Base-by-base conservation (phyloP, 1,140 invertebrate species). In the Triops longicaudatus region DNA sequence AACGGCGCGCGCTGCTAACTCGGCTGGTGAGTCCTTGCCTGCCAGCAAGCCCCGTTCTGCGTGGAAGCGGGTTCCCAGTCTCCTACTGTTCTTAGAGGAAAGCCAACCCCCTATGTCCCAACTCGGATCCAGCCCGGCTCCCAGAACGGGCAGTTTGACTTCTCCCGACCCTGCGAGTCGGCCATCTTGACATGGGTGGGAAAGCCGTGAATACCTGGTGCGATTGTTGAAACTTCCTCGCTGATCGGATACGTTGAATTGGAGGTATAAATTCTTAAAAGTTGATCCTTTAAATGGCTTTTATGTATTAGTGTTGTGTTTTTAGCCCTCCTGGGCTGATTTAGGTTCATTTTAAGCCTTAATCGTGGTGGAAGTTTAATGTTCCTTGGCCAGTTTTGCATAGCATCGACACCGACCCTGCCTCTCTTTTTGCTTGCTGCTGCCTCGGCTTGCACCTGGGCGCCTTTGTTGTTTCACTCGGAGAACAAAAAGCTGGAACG, bases 131-230 rank as follows among this genome's bases (percentile, higher is more conserved):
- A 63, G 22, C 5, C 50, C 50, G 50, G 22, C 7, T n/a, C 50
- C 50, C 17, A 22, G 17, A 63, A 6, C 50, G 22, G 50, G 50
- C 50, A 63, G 50, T 63, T 63, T 63, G 50, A 63, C 50, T 63
- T 63, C 50, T 63, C 50, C 50, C 50, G 50, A 63, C 50, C 50
- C 50, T 63, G 50, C 14, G 50, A 63, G 50, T 63, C 50, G 50
- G 50, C 50, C 50, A 63, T 63, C 50, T 63, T 63, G 50, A 63
- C 50, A 63, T 63, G 50, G 50, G 50, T 63, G 50, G 50, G 50
- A 63, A 63, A 63, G 50, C 50, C 22, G 50, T 63, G 50, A 63
- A 63, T 63, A 63, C 50, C 50, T 63, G 50, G 50, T 63, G 50
- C 50, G 50, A 63, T 63, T 63, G 50, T 63, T 63, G 50, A 63